Evolutionary conservation across 1,140 invertebrate species (phyloP).

Genomic region (Antheraea pernyi): DNA sequence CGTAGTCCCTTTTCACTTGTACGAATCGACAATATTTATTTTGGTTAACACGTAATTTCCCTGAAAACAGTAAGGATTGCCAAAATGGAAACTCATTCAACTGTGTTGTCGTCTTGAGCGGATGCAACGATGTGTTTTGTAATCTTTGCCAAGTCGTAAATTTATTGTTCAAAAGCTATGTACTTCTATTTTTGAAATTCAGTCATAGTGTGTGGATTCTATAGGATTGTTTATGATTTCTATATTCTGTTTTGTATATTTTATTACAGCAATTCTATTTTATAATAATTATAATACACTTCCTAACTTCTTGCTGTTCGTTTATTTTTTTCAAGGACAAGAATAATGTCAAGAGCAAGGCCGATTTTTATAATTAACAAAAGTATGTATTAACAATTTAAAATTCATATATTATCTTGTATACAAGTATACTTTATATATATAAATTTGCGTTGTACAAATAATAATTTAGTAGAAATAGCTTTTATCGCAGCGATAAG

Average conservation of each 20-base stretch:
- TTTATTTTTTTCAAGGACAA: too few relatives aligned
- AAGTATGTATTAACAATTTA: too few relatives aligned
- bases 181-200: not conserved
- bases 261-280: not conserved
- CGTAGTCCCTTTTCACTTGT: not conserved
- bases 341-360: too few relatives aligned
- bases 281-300: too few relatives aligned
- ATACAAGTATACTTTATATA: not conserved
- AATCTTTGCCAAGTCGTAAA: conserved; percentile 16
- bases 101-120: conserved; percentile 5
- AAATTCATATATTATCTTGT: too few relatives aligned
- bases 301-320: too few relatives aligned
- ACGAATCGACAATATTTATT: not conserved
- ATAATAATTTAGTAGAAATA: conserved; percentile 50
- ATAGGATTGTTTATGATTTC: not conserved
- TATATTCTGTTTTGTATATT: too few relatives aligned
- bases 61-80: not conserved
- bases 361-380: too few relatives aligned
- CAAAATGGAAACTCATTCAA: conserved; percentile 8
- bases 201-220: not conserved
- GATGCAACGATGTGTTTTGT: conserved; percentile 9
- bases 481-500: conserved; percentile 42
- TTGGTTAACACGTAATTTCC: not conserved
- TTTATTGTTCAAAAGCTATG: conserved; percentile 5
- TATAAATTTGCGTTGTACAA: conserved; percentile 14